A percentile compares a stretch with the other conserved stretches of the same genome.
Conservation (phyloP, 1,140 invertebrate species). For the Cotesia chilonis region DNA sequence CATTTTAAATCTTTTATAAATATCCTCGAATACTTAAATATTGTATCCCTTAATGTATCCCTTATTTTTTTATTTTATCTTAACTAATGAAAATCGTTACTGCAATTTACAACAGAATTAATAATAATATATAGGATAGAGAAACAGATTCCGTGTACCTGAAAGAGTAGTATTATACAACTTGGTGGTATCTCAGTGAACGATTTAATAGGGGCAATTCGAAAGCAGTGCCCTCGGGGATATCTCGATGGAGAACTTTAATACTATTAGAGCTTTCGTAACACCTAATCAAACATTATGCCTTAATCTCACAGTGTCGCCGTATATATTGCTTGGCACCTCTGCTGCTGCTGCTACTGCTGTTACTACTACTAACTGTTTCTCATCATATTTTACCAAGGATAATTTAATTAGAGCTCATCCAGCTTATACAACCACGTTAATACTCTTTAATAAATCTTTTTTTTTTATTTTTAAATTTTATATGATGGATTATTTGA, state of each 20-base stretch:
- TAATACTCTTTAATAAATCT: too few relatives aligned
- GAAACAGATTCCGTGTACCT: too few relatives aligned
- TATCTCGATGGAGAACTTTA: constrained; percentile 29
- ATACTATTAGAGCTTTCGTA: constrained; percentile 31
- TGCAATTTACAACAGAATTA: background rate
- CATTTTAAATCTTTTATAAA: constrained; percentile 4
- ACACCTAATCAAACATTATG: constrained; percentile 32
- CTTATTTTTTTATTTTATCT: background rate
- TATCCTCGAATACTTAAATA: background rate
- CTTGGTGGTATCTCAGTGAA: constrained; percentile 31
- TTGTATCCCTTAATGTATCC: background rate
- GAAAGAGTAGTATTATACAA: background rate
- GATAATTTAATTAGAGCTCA: constrained; percentile 6
- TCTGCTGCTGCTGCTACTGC: background rate
- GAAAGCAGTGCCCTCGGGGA: constrained; percentile 30
- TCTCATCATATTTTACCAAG: background rate
- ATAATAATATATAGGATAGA: background rate
- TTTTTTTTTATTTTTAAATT: too few relatives aligned
- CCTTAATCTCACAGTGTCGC: constrained; percentile 13
- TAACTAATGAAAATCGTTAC: too few relatives aligned
- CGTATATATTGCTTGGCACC: constrained; percentile 9
- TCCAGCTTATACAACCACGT: too few relatives aligned
- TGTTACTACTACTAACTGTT: background rate
- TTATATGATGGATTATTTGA: background rate
- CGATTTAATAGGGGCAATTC: constrained; percentile 33